A percentile compares a stretch with the other conserved stretches of the same genome.
Evolutionary conservation across 2,113 vertebrate genomes (phyloP).

Genomic region (Gymnocephalus cernua): DNA sequence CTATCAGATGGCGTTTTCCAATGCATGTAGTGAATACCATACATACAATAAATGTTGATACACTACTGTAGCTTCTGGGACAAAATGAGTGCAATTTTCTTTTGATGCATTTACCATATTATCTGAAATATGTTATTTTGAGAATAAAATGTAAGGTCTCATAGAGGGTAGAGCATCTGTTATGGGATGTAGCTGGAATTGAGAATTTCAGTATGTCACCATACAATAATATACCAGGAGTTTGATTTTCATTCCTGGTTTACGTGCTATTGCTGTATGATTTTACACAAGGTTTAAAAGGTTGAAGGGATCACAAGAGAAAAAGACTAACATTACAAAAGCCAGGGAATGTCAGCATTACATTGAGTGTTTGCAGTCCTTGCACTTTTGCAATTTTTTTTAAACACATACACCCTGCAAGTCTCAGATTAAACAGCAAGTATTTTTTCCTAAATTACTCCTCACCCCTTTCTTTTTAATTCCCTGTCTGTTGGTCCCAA

Average conservation of each 20-base stretch:
- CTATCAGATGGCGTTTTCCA: conserved; percentile 10
- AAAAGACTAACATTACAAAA: conserved; percentile 40
- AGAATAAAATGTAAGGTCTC: conserved; percentile 54
- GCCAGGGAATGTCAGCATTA: conserved; percentile 38
- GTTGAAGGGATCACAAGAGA: conserved; percentile 25
- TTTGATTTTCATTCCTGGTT: conserved; percentile 32
- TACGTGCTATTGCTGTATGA: conserved; percentile 18
- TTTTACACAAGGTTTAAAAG: conserved; percentile 36
- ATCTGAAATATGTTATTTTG: conserved; percentile 53
- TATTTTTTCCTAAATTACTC: conserved; percentile 25
- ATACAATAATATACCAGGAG: conserved; percentile 5
- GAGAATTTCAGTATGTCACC: conserved; percentile 28
- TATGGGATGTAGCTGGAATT: conserved; percentile 28
- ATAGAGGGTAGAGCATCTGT: conserved; percentile 26
- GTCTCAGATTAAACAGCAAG: conserved; percentile 19
- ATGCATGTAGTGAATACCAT: conserved; percentile 23
- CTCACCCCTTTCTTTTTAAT: neutral
- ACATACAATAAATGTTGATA: neutral
- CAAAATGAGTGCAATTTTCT: conserved; percentile 31
- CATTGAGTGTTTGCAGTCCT: conserved; percentile 21
- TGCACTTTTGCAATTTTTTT: conserved; percentile 20
- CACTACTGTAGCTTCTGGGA: neutral
- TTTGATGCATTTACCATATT: conserved; percentile 47
- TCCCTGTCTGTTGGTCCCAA: neutral
- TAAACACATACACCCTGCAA: neutral